A percentile compares a stretch with the other conserved stretches of the same genome.
These are phyloP conservation scores for Astropecten irregularis DNA, from an alignment of 53 echinoderm and acorn worm species.

Conservation along the genomic window DNA sequence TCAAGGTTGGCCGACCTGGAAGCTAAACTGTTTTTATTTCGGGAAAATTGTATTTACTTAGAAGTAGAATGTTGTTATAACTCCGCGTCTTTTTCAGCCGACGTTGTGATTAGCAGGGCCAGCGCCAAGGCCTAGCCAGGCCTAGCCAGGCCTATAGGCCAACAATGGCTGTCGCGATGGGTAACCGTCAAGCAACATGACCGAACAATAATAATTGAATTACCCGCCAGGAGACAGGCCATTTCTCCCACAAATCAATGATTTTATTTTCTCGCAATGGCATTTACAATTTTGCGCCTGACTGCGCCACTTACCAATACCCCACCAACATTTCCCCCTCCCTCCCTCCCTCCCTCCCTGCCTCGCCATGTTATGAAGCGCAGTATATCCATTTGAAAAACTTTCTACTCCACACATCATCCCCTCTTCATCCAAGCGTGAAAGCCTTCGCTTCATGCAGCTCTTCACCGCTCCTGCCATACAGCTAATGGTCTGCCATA, in stretches of 20 bases:
- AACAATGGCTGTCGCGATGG: neutral
- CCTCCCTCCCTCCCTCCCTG: too few relatives aligned
- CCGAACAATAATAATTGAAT: constrained; percentile 41
- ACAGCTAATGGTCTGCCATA: constrained; percentile 15
- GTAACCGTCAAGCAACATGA: constrained; percentile 23
- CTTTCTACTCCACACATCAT: constrained; percentile 10
- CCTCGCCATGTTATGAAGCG: too few relatives aligned
- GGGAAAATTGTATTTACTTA: constrained; percentile 34
- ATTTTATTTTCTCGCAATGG: constrained; percentile 48
- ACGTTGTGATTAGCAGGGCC: neutral
- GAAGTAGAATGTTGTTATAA: constrained; percentile 44
- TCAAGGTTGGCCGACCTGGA: constrained; percentile 30
- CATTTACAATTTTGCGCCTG: constrained; percentile 53
- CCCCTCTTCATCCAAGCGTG: constrained; percentile 6
- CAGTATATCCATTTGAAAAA: neutral
- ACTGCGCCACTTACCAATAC: neutral
- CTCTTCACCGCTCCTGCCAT: neutral
- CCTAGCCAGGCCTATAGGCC: neutral
- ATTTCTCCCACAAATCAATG: constrained; percentile 22
- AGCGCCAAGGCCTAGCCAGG: neutral
- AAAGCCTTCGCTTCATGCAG: neutral
- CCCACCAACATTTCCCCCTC: constrained; percentile 3
- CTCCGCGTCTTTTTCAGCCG: neutral
- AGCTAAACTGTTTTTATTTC: constrained; percentile 43
- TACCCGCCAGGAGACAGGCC: constrained; percentile 15